Evolutionary conservation across 2,113 vertebrate species (phyloP).

Genomic region (Galbula dea): DNA sequence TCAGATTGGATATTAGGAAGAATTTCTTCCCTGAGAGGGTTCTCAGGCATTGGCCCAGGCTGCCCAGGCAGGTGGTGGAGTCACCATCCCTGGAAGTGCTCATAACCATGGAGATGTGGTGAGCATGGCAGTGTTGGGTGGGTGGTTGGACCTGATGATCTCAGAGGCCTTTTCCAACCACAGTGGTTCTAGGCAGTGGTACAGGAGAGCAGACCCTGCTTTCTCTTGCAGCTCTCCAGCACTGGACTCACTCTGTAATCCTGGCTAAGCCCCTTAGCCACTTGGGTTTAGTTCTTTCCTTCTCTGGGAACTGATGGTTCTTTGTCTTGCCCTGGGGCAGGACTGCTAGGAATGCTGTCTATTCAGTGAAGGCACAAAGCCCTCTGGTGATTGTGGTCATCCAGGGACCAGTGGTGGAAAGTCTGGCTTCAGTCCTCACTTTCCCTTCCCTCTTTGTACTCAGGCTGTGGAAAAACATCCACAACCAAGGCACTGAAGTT

Average conservation of each 20-base stretch:
- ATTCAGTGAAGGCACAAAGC: background rate
- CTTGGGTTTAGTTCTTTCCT: background rate
- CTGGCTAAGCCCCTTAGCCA: background rate
- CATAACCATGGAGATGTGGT: too few species aligned
- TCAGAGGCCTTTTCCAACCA: too few species aligned
- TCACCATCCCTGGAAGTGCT: too few species aligned
- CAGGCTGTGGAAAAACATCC: background rate
- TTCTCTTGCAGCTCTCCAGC: background rate
- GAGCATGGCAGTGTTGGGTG: too few species aligned
- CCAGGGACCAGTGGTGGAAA: background rate
- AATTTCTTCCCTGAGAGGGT: too few species aligned
- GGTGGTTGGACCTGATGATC: too few species aligned
- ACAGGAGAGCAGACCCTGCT: background rate
- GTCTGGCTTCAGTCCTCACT: background rate
- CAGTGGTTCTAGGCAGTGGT: background rate
- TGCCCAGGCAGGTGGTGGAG: too few species aligned
- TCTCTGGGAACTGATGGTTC: background rate
- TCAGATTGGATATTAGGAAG: too few species aligned
- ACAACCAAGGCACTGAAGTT: background rate
- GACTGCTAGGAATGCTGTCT: background rate
- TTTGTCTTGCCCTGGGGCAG: background rate
- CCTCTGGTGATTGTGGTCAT: background rate
- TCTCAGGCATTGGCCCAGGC: too few species aligned
- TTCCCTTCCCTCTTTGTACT: background rate
- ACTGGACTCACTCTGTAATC: background rate